Evolutionary conservation across 2,888 invertebrate species (phyloP).

Genomic region (Pimpla rufipes): DNA sequence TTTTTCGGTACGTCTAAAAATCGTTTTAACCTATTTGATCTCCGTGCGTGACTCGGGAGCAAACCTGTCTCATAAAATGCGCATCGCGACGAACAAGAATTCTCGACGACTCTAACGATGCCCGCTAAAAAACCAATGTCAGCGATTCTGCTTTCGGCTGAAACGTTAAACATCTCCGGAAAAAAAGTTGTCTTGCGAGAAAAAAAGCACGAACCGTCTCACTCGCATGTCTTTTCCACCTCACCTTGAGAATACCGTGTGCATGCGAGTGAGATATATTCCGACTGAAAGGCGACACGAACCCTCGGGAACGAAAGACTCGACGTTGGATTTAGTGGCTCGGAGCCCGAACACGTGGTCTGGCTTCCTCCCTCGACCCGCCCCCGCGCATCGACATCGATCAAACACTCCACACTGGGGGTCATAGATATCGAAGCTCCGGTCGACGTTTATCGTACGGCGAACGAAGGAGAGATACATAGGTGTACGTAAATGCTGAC

Average conservation of each 20-base stretch:
- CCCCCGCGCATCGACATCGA: constrained; percentile 49
- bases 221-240: not conserved
- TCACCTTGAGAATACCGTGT: not conserved
- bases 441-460: constrained; percentile 51
- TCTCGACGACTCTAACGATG: too few species aligned
- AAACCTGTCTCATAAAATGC: not conserved
- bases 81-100: not conserved
- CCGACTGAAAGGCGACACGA: constrained; percentile 11
- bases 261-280: not conserved
- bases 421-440: constrained; percentile 48
- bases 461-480: constrained; percentile 29
- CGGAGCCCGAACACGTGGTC: constrained; percentile 13
- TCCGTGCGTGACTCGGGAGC: too few species aligned
- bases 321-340: constrained; percentile 22
- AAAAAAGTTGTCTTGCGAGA: not conserved
- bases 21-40: too few species aligned
- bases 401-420: constrained; percentile 52
- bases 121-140: not conserved
- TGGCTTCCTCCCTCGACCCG: not conserved
- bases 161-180: not conserved
- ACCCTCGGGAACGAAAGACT: constrained; percentile 2
- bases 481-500: constrained; percentile 29
- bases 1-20: too few species aligned
- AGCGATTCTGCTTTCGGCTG: not conserved
- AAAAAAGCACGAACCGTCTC: not conserved